A percentile compares a stretch with the other conserved stretches of the same genome.
phyloP scores from a whole-genome alignment of 2,888 invertebrate genomes.

The Cheilosia grossa region DNA sequence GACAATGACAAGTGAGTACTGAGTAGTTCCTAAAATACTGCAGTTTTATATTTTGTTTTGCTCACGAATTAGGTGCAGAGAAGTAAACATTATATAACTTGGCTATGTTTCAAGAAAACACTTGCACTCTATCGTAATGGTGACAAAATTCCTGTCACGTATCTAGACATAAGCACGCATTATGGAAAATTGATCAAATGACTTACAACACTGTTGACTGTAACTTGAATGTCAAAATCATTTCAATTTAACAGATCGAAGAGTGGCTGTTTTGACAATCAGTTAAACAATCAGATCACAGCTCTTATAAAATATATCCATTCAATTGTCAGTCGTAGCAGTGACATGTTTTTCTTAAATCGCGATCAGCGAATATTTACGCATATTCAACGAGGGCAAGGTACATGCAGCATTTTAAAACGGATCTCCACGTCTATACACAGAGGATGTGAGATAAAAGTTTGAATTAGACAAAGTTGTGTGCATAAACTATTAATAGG shows the following conservation, averaged over 20 bases:
- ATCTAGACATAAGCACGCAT: constrained; percentile 1
- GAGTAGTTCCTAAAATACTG: constrained; percentile 7
- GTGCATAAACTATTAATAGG: constrained; percentile 27
- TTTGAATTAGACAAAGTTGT: constrained; percentile 7
- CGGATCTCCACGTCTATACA: neutral
- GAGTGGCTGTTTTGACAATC: neutral
- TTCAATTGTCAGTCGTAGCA: neutral
- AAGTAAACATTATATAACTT: constrained; percentile 16
- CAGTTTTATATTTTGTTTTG: neutral
- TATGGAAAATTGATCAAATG: constrained; percentile 24
- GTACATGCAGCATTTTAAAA: constrained; percentile 17
- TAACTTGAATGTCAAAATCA: neutral
- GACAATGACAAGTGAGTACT: neutral
- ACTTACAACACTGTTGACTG: neutral
- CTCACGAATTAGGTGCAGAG: neutral
- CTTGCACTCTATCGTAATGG: neutral
- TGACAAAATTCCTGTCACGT: constrained; percentile 31
- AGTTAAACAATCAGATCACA: neutral
- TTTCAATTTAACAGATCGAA: constrained; percentile 9
- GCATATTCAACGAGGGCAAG: constrained; percentile 9
- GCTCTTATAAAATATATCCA: neutral
- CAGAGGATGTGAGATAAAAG: constrained; percentile 21
- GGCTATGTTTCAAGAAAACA: constrained; percentile 1
- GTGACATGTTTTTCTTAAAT: neutral
- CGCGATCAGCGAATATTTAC: constrained; percentile 21